phyloP scores from a whole-genome alignment of 2,888 invertebrate genomes.

The Allophyes oxyacanthae region DNA sequence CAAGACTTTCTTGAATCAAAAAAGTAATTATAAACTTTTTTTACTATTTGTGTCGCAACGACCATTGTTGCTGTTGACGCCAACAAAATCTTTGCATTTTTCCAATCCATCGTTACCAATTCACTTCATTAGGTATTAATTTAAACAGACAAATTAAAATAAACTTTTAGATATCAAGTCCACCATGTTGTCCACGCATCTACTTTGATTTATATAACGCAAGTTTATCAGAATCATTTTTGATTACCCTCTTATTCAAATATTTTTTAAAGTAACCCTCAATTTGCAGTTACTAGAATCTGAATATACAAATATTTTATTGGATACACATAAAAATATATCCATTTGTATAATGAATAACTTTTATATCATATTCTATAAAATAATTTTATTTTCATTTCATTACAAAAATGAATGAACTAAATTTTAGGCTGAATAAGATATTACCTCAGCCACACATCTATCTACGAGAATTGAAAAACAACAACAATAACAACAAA shows the following conservation, averaged over 20 bases:
- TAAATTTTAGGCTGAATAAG: slow-evolving; percentile 22
- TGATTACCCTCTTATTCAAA: slow-evolving; percentile 64
- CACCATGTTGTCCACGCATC: slow-evolving; percentile 82
- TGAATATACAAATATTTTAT: too few species aligned
- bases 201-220: slow-evolving; percentile 36
- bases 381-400: too few species aligned
- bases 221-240: slow-evolving; percentile 27
- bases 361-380: too few species aligned
- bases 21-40: slow-evolving; percentile 79
- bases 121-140: slow-evolving; percentile 52
- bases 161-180: slow-evolving; percentile 62
- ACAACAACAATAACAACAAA: slow-evolving; percentile 53
- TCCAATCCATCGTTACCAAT: slow-evolving; percentile 79
- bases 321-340: too few species aligned
- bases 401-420: slow-evolving; percentile 14
- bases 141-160: slow-evolving; percentile 56
- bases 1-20: slow-evolving; percentile 60
- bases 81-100: slow-evolving; percentile 78
- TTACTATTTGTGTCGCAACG: slow-evolving; percentile 80
- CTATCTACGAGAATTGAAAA: slow-evolving; percentile 23
- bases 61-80: slow-evolving; percentile 82
- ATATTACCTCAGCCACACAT: slow-evolving; percentile 4
- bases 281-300: neutral
- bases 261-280: neutral
- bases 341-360: too few species aligned